Evolutionary conservation across 1,140 invertebrate genomes (phyloP), one percentile per base, ranked within the genome.

Genomic region (Drosophila ambigua): DNA sequence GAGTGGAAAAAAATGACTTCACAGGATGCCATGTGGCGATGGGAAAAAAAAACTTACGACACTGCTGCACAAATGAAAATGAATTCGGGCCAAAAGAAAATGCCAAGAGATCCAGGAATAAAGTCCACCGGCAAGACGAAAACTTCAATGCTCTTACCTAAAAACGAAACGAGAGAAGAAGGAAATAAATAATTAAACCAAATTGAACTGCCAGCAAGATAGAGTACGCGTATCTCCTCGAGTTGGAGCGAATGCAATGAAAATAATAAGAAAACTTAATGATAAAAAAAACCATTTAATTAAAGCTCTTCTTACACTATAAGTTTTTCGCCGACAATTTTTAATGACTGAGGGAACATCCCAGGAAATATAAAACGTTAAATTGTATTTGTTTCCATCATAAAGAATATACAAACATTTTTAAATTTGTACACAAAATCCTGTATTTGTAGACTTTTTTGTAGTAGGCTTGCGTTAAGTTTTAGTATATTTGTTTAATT

Each of bases 1-100:
- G 51, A 35, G 44, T 51, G 41, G 55, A 55, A 51, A 31, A 31
- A 69, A 69, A 69, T 49, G 44, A 72, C 55, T 72, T 71, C 66
- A 39, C 35, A 72, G 68, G 23, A 60, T 72, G 68, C 66, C 68
- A 72, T 72, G 66, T 72, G 66, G 67, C 67, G 46, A 52, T 20
- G 45, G 67, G 31, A 41, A 31, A 69, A 72, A 49, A 49, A 49
- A 24, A 23, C 67, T 72, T 72, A 72, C 66, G 48, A 52, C 20
- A 23, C 23, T 49, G 57, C 67, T 63, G 58, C 67, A 73, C 51
- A 73, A 39, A 64, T 74, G 59, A 72, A 61, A 72, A 72, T 46
- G 65, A 71, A 69, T 69, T 71, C 52, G 67, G 65, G 28, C 67
- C 45, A 43, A 44, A 58, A 72, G 23, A 61, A 72, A 52, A 53